A percentile compares a stretch with the other conserved stretches of the same genome.
These are phyloP conservation scores for Hippocampus guttulatus DNA, from an alignment of 2,113 vertebrate species.

Conservation along the genomic window DNA sequence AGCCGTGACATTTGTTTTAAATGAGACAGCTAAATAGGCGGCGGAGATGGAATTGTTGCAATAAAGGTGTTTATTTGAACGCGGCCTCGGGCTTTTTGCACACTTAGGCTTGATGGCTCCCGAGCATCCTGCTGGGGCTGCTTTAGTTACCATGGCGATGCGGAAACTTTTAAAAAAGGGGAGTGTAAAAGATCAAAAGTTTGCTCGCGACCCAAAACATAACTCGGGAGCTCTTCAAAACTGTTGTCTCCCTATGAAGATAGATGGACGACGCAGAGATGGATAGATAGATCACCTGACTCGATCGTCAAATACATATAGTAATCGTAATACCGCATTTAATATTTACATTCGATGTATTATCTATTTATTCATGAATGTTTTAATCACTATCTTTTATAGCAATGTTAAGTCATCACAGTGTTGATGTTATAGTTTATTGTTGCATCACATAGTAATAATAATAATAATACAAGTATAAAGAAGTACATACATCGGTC, in stretches of 20 bases:
- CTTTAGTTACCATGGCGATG: background rate
- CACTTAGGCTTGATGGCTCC: slow-evolving; percentile 6
- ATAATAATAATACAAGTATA: too few relatives aligned
- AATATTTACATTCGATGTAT: too few relatives aligned
- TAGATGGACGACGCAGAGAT: background rate
- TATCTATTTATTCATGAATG: too few relatives aligned
- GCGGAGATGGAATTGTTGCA: slow-evolving; percentile 6
- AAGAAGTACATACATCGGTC: too few relatives aligned
- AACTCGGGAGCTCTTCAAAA: background rate
- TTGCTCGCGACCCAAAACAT: background rate
- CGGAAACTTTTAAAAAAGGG: background rate
- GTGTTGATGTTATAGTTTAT: too few relatives aligned
- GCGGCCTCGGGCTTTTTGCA: slow-evolving; percentile 8
- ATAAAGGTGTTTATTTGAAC: slow-evolving; percentile 9
- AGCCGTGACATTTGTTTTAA: slow-evolving; percentile 2
- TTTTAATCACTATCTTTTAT: too few relatives aligned
- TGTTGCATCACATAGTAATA: too few relatives aligned
- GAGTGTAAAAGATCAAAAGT: background rate
- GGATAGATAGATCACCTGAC: too few relatives aligned
- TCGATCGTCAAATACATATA: too few relatives aligned
- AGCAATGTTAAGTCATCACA: too few relatives aligned
- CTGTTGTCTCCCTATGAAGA: too few relatives aligned
- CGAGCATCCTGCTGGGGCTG: slow-evolving; percentile 3
- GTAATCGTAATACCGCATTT: too few relatives aligned
- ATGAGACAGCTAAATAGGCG: background rate